Base-by-base conservation (phyloP, 2,797 vertebrate species). In the Sylvia borin region DNA sequence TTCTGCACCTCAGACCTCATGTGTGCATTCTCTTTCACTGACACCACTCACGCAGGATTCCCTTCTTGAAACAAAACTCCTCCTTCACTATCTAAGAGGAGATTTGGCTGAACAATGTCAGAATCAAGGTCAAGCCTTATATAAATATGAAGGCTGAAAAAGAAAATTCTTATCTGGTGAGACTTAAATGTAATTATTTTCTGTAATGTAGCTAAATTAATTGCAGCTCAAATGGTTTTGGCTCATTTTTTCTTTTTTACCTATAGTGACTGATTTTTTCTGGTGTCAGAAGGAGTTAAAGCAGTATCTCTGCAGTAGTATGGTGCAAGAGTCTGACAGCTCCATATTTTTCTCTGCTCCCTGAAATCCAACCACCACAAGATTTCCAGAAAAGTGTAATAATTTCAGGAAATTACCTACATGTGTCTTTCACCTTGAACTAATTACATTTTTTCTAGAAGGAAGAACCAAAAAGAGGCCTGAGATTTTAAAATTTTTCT, bases 401-500 rank as follows among this genome's bases (percentile, higher is more conserved):
- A 42, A 76, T 58, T 94, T 78, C 70, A 96, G 81, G 74, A 95
- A 95, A 92, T 60, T 2, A 97, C 85, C 93, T 90, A 97, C 83
- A 92, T 97, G 79, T 96, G 96, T 97, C 50, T 88, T 62, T 42
- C 61, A 47, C 78, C 66, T 73, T 84, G 53, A 84, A 61, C 26
- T 53, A 74, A 74, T 77, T 74, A 32, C 32, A 53, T 43, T 60
- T 78, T 88, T 57, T 81, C 90, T 27, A 61, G 54, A 87, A 65
- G 31, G 27, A 65, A 89, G 54, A 76, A 98, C 96, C 76, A 95
- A 97, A 98, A 98, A 98, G 98, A 97, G 95, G 95, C 97, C 97
- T 48, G 73, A 97, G 97, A 98, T 98, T 98, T 98, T 98, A 98
- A 98, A 98, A 97, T 97, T 98, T 98, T 97, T 98, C 98, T 98